Evolutionary conservation across 2,797 vertebrate species (phyloP).

Genomic region (Diplodus sargus): DNA sequence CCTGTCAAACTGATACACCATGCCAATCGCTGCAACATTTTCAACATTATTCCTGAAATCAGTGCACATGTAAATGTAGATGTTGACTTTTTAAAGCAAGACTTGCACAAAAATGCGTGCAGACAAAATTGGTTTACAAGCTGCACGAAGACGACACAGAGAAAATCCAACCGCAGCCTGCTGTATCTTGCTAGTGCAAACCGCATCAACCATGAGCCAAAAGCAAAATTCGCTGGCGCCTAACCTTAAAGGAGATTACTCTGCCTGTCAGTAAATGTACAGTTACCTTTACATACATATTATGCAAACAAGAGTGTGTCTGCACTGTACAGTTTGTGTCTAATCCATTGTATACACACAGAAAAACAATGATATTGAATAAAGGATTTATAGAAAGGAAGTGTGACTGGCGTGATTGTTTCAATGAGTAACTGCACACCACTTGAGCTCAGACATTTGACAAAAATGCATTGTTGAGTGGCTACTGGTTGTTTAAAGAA

Average conservation of each 20-base stretch:
- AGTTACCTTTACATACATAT: conserved; percentile 91
- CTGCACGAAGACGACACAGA: neutral
- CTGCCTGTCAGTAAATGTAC: conserved; percentile 83
- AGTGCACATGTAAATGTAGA: neutral
- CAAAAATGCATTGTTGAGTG: neutral
- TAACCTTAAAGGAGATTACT: conserved; percentile 56
- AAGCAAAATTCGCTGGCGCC: conserved; percentile 45
- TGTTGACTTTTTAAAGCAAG: neutral
- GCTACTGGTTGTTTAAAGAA: neutral
- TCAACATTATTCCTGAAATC: neutral
- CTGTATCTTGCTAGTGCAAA: conserved; percentile 68
- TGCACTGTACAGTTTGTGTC: conserved; percentile 95
- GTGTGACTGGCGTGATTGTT: conserved; percentile 8
- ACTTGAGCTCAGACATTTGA: neutral
- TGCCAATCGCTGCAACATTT: too few relatives aligned
- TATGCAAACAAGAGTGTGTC: conserved; percentile 93
- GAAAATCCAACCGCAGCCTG: neutral
- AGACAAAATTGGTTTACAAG: too few relatives aligned
- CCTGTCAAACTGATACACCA: too few relatives aligned
- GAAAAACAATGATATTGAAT: conserved; percentile 90
- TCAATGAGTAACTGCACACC: neutral
- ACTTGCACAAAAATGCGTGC: neutral
- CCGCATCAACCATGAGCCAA: conserved; percentile 40
- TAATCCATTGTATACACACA: conserved; percentile 90
- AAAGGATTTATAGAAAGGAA: conserved; percentile 92